Percentiles rank a stretch among this genome's conserved stretches.
Conservation (phyloP, 2,888 invertebrate species). For the Laothoe populi region DNA sequence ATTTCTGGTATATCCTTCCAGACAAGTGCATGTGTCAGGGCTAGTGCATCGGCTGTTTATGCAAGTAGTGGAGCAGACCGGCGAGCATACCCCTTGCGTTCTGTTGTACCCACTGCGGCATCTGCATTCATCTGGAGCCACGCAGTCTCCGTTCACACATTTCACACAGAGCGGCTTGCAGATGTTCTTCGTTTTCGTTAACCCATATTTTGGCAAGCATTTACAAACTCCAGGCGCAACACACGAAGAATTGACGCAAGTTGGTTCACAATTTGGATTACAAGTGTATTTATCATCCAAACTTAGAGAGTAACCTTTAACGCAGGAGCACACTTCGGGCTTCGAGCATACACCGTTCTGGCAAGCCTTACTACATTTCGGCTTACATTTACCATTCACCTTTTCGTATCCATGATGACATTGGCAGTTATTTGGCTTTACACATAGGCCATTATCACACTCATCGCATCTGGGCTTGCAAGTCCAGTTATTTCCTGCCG, state of each 20-base stretch:
- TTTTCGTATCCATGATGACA: slow-evolving; percentile 41
- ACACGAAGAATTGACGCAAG: slow-evolving; percentile 44
- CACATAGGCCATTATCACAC: slow-evolving; percentile 53
- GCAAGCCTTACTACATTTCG: slow-evolving; percentile 41
- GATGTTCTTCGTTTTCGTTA: slow-evolving; percentile 3
- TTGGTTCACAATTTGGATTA: slow-evolving; percentile 34
- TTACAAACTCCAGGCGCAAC: slow-evolving; percentile 67
- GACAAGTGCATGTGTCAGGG: slow-evolving; percentile 56
- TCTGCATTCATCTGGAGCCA: slow-evolving; percentile 62
- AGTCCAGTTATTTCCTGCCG: slow-evolving; percentile 35
- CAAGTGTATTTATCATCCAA: slow-evolving; percentile 33
- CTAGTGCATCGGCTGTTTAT: slow-evolving; percentile 56
- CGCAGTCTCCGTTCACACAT: slow-evolving; percentile 52
- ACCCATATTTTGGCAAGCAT: slow-evolving; percentile 66
- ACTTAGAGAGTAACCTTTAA: slow-evolving; percentile 52
- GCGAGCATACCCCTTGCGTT: slow-evolving; percentile 32
- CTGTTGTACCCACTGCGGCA: slow-evolving; percentile 37
- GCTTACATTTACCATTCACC: slow-evolving; percentile 38
- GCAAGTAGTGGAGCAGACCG: slow-evolving; percentile 35
- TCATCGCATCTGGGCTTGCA: slow-evolving; percentile 55
- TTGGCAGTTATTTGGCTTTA: slow-evolving; percentile 41
- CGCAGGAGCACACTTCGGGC: slow-evolving; percentile 75
- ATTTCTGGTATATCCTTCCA: slow-evolving; percentile 42
- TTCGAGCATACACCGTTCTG: slow-evolving; percentile 56
- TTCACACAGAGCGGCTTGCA: slow-evolving; percentile 36